Evolutionary conservation across 2,113 vertebrate genomes (phyloP), one percentile per base, ranked within the genome.

Genomic region (Mionectes macconnelli): DNA sequence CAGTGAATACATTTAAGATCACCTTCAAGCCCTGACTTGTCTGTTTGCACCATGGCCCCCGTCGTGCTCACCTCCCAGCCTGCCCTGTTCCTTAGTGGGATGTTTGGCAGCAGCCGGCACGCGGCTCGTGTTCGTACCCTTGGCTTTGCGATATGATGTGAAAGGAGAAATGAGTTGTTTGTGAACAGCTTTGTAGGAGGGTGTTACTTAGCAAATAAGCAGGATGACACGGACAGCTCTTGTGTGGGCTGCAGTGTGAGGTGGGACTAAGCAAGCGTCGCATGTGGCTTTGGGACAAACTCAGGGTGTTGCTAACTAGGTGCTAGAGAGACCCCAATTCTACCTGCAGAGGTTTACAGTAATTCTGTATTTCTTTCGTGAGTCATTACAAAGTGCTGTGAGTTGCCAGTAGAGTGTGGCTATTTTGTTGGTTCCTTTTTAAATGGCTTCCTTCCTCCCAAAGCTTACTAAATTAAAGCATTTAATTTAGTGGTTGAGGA

Each of bases 191-290:
- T 63, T 66, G 94, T 93, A 8, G 94, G 94, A 94, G 88, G 92
- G 94, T 94, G 96, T 93, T 89, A 81, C 45, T 63, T 74, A 77
- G 95, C 88, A 93, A 80, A 80, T 33, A 44, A 73, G 45, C 86
- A 87, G 73, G 84, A 68, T 84, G 86, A 60, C 86, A 95, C 0
- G 42, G 95, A 84, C 93, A 78, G 83, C 42, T 90, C 80, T 52
- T 56, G 69, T 17, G 95, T 95, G 80, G 95, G 95, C 88, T 93
- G 88, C 39, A 33, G 59, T 94, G 94, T 30, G 76, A 96, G 90
- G 40, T 92, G 86, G 73, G 94, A 68, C 70, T 67, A 89, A 92
- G 84, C 83, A 63, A 72, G 31, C 68, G 75, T 73, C 72, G 59
- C 84, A 22, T 24, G 27, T 74, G 83, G 68, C 66, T 56, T 44